These are phyloP conservation scores for Trematomus loennbergii DNA, from an alignment of 2,113 vertebrate species.

Conservation along the genomic window DNA sequence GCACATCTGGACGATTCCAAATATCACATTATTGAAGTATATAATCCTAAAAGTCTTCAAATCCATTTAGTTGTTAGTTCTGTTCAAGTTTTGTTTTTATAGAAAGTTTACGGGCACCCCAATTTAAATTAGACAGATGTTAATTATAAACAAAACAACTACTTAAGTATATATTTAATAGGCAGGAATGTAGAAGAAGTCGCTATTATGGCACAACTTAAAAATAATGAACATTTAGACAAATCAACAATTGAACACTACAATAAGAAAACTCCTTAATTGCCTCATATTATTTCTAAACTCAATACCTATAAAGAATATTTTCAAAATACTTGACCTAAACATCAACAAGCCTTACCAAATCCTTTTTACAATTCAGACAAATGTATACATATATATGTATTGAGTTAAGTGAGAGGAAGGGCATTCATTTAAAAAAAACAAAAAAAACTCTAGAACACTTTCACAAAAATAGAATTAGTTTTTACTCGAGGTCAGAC, in stretches of 20 bases:
- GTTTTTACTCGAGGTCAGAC: neutral
- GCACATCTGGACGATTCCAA: too few species aligned
- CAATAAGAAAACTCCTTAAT: neutral
- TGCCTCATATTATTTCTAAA: neutral
- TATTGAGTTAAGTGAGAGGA: neutral
- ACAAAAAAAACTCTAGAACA: too few species aligned
- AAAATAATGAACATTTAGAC: neutral
- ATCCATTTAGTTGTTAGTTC: too few species aligned
- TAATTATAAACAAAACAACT: neutral
- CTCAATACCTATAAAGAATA: too few species aligned
- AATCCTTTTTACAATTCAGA: too few species aligned
- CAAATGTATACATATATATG: too few species aligned
- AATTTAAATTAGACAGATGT: too few species aligned
- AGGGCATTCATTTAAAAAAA: neutral
- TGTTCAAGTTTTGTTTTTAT: too few species aligned
- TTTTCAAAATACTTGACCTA: neutral
- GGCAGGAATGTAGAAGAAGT: neutral
- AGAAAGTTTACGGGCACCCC: too few species aligned
- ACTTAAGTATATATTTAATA: neutral
- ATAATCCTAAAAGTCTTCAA: too few species aligned
- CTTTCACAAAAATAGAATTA: neutral
- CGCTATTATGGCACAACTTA: neutral
- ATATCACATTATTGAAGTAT: too few species aligned
- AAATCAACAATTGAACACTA: neutral
- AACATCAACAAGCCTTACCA: neutral